Conservation (phyloP, 2,888 invertebrate genomes). For the Mimas tiliae region DNA sequence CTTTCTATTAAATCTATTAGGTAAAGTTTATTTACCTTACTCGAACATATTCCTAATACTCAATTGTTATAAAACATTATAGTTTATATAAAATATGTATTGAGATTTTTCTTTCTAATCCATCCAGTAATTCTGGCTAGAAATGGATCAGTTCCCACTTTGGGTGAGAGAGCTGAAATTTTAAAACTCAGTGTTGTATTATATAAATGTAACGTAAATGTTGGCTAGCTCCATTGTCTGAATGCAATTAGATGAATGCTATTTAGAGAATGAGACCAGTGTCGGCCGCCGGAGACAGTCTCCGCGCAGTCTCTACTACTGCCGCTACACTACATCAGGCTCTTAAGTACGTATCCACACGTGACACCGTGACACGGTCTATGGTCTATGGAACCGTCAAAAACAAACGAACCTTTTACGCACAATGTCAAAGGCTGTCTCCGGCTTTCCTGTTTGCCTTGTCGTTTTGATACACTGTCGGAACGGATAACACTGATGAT, state of each 20-base stretch:
- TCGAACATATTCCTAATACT: background rate
- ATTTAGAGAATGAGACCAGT: slow-evolving; percentile 75
- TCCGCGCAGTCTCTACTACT: slow-evolving; percentile 33
- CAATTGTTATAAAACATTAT: slow-evolving; percentile 57
- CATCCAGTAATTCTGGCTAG: slow-evolving; percentile 87
- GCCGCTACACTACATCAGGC: background rate
- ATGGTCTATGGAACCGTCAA: background rate
- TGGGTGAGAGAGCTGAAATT: slow-evolving; percentile 86
- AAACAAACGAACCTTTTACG: background rate
- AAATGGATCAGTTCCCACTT: slow-evolving; percentile 86
- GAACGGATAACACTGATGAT: slow-evolving; percentile 60
- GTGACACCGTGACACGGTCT: too few relatives aligned
- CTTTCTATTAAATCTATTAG: too few relatives aligned
- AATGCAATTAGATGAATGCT: slow-evolving; percentile 83
- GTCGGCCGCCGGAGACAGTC: slow-evolving; percentile 73
- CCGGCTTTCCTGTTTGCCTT: slow-evolving; percentile 65
- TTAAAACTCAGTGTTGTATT: slow-evolving; percentile 78
- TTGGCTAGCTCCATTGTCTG: slow-evolving; percentile 79
- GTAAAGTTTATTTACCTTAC: background rate
- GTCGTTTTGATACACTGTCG: slow-evolving; percentile 49
- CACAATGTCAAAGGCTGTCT: slow-evolving; percentile 59
- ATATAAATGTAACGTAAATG: slow-evolving; percentile 68
- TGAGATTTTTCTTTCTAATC: slow-evolving; percentile 77
- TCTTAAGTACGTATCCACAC: too few relatives aligned
- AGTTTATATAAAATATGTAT: slow-evolving; percentile 52